These are phyloP conservation scores for Drosophila affinis DNA, from an alignment of 2,888 invertebrate genomes.

Conservation along the genomic window DNA sequence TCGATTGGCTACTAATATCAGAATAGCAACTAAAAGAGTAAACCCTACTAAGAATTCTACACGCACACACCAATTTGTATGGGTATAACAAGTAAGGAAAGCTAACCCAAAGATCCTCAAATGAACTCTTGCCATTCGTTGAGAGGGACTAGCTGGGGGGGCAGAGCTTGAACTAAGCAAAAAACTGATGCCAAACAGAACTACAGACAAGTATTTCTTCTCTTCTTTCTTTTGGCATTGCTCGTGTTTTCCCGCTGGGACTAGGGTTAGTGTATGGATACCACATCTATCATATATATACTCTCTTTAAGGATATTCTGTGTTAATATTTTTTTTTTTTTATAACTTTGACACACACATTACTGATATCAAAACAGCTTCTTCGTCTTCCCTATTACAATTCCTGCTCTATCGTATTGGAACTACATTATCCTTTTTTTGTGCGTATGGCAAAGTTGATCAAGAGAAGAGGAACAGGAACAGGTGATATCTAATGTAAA, in stretches of 20 bases:
- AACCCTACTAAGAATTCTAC: constrained; percentile 15
- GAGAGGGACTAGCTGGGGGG: not conserved
- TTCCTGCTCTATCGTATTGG: not conserved
- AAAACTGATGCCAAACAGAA: constrained; percentile 35
- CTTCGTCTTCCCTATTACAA: constrained; percentile 20
- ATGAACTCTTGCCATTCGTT: constrained; percentile 44
- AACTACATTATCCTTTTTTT: constrained; percentile 12
- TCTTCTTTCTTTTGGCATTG: constrained; percentile 50
- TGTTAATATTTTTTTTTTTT: constrained; percentile 21
- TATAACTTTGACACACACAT: constrained; percentile 62
- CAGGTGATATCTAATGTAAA: constrained; percentile 23
- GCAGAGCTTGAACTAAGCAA: constrained; percentile 61
- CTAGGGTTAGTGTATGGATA: constrained; percentile 42
- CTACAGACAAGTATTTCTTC: constrained; percentile 24
- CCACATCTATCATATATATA: constrained; percentile 19
- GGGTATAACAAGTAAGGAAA: constrained; percentile 52
- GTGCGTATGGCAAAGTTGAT: constrained; percentile 27
- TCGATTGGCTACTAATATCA: constrained; percentile 39
- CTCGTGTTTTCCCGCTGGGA: constrained; percentile 35
- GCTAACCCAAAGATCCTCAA: constrained; percentile 47
- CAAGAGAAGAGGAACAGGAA: constrained; percentile 14
- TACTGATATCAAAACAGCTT: constrained; percentile 47
- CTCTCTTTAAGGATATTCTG: constrained; percentile 25
- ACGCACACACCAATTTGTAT: constrained; percentile 3
- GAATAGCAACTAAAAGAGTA: constrained; percentile 43